A percentile compares a stretch with the other conserved stretches of the same genome.
Evolutionary conservation across 2,797 vertebrate genomes (phyloP).

Genomic region (Microcaecilia unicolor): DNA sequence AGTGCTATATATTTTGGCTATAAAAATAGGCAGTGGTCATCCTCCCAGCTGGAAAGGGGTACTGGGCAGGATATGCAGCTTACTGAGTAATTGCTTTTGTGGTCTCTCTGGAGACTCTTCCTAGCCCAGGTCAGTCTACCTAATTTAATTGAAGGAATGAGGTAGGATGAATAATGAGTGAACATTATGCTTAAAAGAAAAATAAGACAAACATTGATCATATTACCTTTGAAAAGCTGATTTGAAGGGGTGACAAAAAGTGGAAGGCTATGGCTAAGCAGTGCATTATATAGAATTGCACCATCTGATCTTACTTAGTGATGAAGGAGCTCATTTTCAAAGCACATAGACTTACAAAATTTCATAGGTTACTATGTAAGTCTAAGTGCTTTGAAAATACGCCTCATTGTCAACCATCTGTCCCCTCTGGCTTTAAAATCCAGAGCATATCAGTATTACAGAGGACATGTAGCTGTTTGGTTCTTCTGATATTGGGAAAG

Average conservation of each 20-base stretch:
- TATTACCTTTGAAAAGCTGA: conserved; percentile 4
- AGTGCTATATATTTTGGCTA: too few relatives aligned
- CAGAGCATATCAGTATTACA: too few relatives aligned
- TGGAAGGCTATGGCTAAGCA: neutral
- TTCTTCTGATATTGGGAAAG: too few relatives aligned
- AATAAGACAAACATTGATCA: accelerated
- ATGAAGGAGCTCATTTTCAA: too few relatives aligned
- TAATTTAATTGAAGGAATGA: accelerated
- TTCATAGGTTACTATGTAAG: too few relatives aligned
- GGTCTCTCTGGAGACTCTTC: neutral
- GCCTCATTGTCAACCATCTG: conserved; percentile 25
- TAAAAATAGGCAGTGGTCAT: too few relatives aligned
- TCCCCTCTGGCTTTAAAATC: conserved; percentile 19
- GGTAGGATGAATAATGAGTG: neutral
- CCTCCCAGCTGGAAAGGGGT: neutral
- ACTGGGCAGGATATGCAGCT: neutral
- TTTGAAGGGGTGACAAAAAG: conserved; percentile 9
- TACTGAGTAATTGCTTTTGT: neutral
- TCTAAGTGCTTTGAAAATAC: too few relatives aligned
- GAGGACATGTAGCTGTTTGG: too few relatives aligned
- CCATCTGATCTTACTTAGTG: too few relatives aligned
- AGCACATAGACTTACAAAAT: too few relatives aligned
- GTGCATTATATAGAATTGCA: conserved; percentile 1
- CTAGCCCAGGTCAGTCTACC: neutral
- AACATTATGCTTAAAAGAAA: neutral